Conservation (phyloP, 1,140 invertebrate species). For the Pemphigus obesinymphae region DNA sequence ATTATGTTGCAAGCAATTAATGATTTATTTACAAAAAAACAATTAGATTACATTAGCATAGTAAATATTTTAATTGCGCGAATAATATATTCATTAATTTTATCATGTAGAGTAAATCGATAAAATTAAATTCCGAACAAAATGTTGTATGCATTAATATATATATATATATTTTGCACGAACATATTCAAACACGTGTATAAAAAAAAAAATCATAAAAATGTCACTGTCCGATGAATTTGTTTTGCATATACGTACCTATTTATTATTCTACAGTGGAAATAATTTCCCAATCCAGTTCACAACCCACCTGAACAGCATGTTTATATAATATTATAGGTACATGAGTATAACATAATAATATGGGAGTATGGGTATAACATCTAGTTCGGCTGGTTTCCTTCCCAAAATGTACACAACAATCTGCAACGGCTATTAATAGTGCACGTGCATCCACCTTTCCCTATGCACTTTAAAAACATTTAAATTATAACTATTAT, state of each 20-base stretch:
- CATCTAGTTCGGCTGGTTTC: constrained; percentile 16
- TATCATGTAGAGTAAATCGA: neutral
- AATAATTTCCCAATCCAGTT: constrained; percentile 7
- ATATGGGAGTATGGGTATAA: neutral
- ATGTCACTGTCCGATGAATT: neutral
- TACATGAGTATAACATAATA: neutral
- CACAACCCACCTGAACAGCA: neutral
- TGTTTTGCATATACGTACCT: neutral
- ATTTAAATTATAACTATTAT: neutral
- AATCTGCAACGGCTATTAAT: neutral
- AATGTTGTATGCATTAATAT: neutral
- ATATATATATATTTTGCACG: neutral
- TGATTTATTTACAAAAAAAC: neutral
- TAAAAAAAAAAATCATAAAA: neutral
- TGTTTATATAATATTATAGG: too few relatives aligned
- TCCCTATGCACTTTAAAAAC: neutral
- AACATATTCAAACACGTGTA: neutral
- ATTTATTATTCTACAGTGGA: neutral
- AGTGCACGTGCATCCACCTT: neutral
- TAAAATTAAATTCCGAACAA: neutral
- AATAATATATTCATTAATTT: neutral
- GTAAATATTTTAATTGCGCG: neutral
- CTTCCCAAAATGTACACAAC: neutral
- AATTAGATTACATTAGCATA: neutral
- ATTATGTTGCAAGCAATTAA: neutral